Percentiles rank a stretch among this genome's conserved stretches.
Conservation (phyloP, 2,888 invertebrate species). For the Cepaea hortensis region DNA sequence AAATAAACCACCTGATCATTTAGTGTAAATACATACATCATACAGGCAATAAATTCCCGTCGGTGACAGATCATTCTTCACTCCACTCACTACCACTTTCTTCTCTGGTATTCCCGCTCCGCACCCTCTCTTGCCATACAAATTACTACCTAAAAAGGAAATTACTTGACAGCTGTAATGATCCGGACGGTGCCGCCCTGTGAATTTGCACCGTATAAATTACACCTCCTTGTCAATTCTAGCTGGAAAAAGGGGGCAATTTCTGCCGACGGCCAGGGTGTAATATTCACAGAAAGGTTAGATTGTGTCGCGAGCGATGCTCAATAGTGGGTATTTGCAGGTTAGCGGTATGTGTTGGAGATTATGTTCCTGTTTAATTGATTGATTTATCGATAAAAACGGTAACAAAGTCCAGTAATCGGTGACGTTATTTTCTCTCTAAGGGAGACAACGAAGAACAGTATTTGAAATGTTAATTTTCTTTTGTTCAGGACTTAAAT, state of each 20-base stretch:
- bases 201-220: conserved; percentile 14
- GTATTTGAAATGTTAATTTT: too few species aligned
- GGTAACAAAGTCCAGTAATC: too few species aligned
- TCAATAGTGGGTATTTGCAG: background rate
- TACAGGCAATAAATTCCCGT: background rate
- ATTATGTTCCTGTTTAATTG: too few species aligned
- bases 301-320: background rate
- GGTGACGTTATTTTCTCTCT: too few species aligned
- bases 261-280: background rate
- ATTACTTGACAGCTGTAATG: conserved; percentile 3
- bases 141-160: conserved; percentile 7
- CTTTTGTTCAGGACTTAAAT: too few species aligned
- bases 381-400: too few species aligned
- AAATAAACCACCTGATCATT: background rate
- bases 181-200: background rate
- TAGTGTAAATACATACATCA: background rate
- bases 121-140: background rate
- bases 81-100: background rate
- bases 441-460: too few species aligned
- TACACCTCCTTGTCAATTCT: background rate
- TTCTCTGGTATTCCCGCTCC: background rate
- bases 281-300: background rate
- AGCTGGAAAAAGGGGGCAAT: background rate
- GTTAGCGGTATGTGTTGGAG: background rate
- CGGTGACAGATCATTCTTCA: too few species aligned